These are phyloP conservation scores for Psammodynastes pulverulentus DNA, from an alignment of 2,113 vertebrate species.

Conservation along the genomic window DNA sequence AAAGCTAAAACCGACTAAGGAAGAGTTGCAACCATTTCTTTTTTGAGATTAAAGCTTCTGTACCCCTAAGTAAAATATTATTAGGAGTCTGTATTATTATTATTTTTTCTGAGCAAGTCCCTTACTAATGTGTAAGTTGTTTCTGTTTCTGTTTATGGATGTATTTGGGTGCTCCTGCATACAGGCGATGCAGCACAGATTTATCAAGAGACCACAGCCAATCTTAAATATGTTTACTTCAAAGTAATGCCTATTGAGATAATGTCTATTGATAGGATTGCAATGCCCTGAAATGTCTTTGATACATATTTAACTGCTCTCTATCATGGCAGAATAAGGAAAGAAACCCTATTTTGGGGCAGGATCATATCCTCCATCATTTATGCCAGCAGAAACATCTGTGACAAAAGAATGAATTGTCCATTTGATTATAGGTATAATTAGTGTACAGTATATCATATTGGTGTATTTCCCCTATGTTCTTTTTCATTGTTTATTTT, in stretches of 20 bases:
- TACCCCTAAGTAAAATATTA: not conserved
- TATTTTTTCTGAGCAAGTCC: not conserved
- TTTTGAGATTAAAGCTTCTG: constrained; percentile 20
- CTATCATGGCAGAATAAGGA: not conserved
- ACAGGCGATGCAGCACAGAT: not conserved
- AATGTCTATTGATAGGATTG: not conserved
- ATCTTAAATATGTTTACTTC: not conserved
- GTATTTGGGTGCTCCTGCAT: not conserved
- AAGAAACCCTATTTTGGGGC: not conserved
- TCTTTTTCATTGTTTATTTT: not conserved
- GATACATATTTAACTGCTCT: not conserved
- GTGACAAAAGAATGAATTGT: not conserved
- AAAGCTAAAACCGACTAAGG: not conserved
- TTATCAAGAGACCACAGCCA: not conserved
- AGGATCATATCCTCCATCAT: not conserved
- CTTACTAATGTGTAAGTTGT: not conserved
- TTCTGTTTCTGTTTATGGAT: not conserved
- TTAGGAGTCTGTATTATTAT: not conserved
- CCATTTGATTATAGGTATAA: not conserved
- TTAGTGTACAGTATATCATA: not conserved
- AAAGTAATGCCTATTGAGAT: not conserved
- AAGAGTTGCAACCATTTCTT: constrained; percentile 29
- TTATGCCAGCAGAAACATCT: not conserved
- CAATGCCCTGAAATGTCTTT: not conserved
- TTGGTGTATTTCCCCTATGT: not conserved